Evolutionary conservation across 2,888 invertebrate species (phyloP).

Genomic region (Dynastes maya): DNA sequence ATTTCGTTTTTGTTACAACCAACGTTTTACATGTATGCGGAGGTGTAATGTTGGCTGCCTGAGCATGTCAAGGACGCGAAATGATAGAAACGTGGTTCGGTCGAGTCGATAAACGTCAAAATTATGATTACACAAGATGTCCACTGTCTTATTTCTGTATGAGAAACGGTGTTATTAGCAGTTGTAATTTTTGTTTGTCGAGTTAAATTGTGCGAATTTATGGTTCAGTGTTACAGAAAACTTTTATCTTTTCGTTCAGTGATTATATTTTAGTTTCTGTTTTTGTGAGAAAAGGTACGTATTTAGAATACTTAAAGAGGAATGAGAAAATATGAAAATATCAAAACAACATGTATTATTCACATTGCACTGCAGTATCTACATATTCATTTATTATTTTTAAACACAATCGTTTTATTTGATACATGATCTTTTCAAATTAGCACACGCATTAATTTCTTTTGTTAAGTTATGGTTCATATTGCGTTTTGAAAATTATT

Average conservation of each 20-base stretch:
- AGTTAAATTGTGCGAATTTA: not conserved
- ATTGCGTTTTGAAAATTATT: not conserved
- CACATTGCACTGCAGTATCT: too few species aligned
- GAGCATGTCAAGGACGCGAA: too few species aligned
- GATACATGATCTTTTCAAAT: too few species aligned
- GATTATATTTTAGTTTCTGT: not conserved
- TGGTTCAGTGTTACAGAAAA: not conserved
- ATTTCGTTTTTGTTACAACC: too few species aligned
- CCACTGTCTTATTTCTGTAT: not conserved
- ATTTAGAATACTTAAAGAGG: not conserved
- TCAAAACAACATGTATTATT: too few species aligned
- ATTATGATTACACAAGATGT: slow-evolving; percentile 39
- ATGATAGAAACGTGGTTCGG: too few species aligned
- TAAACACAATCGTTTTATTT: too few species aligned
- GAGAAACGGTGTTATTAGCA: not conserved
- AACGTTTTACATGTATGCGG: too few species aligned
- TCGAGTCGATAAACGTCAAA: slow-evolving; percentile 14
- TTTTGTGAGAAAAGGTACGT: slow-evolving; percentile 10
- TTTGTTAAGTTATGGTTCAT: slow-evolving; percentile 2
- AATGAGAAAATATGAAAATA: too few species aligned
- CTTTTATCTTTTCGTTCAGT: not conserved
- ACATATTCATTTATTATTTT: too few species aligned
- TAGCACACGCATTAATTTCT: too few species aligned
- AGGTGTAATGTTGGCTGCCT: too few species aligned
- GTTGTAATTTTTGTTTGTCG: not conserved